Conservation (phyloP, 2,888 invertebrate species). For the Dendrolimus pini region DNA sequence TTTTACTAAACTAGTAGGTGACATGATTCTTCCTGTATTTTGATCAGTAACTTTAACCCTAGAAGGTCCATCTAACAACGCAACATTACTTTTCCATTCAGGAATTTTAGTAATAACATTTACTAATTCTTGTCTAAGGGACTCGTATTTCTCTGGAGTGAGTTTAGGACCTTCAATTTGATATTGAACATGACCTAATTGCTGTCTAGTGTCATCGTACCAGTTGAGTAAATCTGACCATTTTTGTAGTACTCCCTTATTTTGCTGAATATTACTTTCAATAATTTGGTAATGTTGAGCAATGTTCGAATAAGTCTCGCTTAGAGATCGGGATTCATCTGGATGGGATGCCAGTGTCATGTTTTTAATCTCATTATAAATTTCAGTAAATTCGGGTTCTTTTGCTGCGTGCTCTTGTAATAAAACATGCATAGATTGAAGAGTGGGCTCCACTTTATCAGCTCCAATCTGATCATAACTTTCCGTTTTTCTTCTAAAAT, state of each 20-base stretch:
- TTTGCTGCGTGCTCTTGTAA: conserved; percentile 92
- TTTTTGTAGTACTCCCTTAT: conserved; percentile 84
- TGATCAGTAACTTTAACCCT: conserved; percentile 83
- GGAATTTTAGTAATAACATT: conserved; percentile 80
- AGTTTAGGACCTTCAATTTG: conserved; percentile 86
- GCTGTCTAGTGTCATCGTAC: conserved; percentile 87
- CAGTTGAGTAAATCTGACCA: conserved; percentile 90
- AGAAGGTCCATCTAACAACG: conserved; percentile 81
- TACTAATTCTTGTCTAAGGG: conserved; percentile 82
- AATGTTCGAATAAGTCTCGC: conserved; percentile 85
- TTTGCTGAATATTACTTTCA: conserved; percentile 83
- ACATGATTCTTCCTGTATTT: conserved; percentile 81
- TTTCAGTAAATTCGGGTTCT: conserved; percentile 84
- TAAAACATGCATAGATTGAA: conserved; percentile 87
- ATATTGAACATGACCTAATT: conserved; percentile 87
- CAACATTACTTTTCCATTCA: conserved; percentile 83
- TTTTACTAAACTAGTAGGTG: conserved; percentile 83
- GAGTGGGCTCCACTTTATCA: conserved; percentile 86
- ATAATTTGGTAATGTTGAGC: conserved; percentile 87
- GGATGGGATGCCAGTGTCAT: conserved; percentile 82
- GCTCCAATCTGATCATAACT: conserved; percentile 88
- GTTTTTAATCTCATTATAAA: conserved; percentile 90
- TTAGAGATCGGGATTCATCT: conserved; percentile 83
- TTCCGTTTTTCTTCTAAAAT: conserved; percentile 81
- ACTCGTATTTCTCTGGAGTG: conserved; percentile 81